These are phyloP conservation scores for Aldrovandia affinis DNA, from an alignment of 2,797 vertebrate species.

Conservation along the genomic window DNA sequence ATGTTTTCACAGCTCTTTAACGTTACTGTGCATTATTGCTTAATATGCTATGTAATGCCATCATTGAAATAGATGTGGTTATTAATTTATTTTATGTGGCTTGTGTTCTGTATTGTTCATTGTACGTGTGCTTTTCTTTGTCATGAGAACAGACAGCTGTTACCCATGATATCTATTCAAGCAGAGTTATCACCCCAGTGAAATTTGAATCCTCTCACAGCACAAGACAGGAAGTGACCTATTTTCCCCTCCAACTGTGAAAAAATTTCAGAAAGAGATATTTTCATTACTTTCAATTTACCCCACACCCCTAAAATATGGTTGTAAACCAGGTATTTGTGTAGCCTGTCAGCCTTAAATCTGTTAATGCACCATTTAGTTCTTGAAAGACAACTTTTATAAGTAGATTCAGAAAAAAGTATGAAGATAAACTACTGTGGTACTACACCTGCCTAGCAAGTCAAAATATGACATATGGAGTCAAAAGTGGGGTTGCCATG, in stretches of 20 bases:
- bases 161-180: not conserved
- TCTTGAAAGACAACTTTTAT: not conserved
- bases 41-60: not conserved
- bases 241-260: not conserved
- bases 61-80: not conserved
- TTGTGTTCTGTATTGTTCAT: too few relatives aligned
- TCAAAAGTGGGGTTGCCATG: not conserved
- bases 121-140: not conserved
- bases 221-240: constrained; percentile 32
- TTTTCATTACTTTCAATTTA: constrained; percentile 4
- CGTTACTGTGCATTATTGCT: not conserved
- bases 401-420: not conserved
- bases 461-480: not conserved
- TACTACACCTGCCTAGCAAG: constrained; percentile 9
- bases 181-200: not conserved
- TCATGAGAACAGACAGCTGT: not conserved
- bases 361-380: not conserved
- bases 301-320: not conserved
- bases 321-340: not conserved
- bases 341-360: not conserved
- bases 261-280: constrained; percentile 3
- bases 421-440: not conserved
- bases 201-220: constrained; percentile 27
- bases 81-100: not conserved
- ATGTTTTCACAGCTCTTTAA: not conserved